Conservation (phyloP, 2,888 invertebrate species). For the Bruchidius siliquastri region DNA sequence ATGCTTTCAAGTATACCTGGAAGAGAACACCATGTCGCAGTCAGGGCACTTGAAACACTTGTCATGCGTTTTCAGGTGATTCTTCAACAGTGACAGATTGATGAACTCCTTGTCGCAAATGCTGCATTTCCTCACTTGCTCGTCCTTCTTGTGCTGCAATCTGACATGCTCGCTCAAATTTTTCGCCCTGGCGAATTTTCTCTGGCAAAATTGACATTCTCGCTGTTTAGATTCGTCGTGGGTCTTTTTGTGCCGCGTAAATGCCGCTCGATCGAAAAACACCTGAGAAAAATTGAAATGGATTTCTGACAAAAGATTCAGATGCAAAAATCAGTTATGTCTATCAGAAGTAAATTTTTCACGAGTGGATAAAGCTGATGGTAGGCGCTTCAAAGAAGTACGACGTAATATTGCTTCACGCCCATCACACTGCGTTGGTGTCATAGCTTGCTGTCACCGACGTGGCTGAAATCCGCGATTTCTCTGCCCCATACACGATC, state of each 20-base stretch:
- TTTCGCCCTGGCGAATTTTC: slow-evolving; percentile 32
- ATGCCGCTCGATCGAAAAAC: slow-evolving; percentile 34
- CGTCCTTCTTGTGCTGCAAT: slow-evolving; percentile 51
- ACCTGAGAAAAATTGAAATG: slow-evolving; percentile 15
- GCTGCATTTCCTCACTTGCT: slow-evolving; percentile 51
- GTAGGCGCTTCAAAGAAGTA: no score
- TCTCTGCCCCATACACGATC: no score
- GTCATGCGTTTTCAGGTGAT: slow-evolving; percentile 51
- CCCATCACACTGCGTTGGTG: no score
- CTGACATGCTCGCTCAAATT: slow-evolving; percentile 36
- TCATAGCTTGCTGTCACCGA: no score
- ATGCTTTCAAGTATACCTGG: no score
- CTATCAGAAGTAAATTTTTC: no score
- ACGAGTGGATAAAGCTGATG: no score
- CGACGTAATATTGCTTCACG: no score
- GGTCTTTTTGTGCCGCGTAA: slow-evolving; percentile 30
- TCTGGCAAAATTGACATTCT: slow-evolving; percentile 32
- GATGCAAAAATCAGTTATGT: not conserved
- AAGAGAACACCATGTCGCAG: slow-evolving; percentile 33
- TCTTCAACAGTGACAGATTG: slow-evolving; percentile 50
- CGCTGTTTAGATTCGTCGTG: slow-evolving; percentile 29
- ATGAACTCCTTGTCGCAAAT: slow-evolving; percentile 52
- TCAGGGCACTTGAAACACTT: slow-evolving; percentile 40
- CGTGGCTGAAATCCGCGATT: no score
- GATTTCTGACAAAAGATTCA: not conserved